phyloP scores from a whole-genome alignment of 2,113 vertebrate genomes.

The Neodontobutis hainanensis region DNA sequence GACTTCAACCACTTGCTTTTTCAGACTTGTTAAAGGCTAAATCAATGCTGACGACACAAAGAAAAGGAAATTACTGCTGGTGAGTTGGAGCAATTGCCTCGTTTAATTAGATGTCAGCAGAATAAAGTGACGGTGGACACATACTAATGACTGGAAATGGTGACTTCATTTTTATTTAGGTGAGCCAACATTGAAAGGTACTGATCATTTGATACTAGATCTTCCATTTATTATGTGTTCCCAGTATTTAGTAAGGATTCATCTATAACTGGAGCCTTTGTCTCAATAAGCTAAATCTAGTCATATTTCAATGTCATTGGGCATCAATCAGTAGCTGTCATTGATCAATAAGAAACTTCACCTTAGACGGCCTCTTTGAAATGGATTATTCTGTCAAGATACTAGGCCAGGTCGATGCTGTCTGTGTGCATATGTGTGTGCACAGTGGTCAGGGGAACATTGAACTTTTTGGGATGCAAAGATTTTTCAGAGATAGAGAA shows the following conservation, averaged over 20 bases:
- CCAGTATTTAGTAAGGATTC: not conserved
- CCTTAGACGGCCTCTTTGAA: constrained; percentile 52
- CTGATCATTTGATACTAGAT: not conserved
- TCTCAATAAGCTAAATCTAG: constrained; percentile 50
- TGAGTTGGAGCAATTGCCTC: not conserved
- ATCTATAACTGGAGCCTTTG: constrained; percentile 23
- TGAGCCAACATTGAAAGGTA: not conserved
- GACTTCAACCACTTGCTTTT: constrained; percentile 27
- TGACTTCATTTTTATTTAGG: not conserved
- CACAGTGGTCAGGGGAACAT: constrained; percentile 6
- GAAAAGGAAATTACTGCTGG: not conserved
- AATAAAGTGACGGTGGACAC: not conserved
- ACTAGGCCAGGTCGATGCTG: constrained; percentile 12
- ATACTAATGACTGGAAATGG: not conserved
- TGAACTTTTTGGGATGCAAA: constrained; percentile 16
- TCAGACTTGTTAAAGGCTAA: constrained; percentile 10
- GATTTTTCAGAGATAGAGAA: constrained; percentile 17
- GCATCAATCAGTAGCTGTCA: constrained; percentile 42
- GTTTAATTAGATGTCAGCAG: not conserved
- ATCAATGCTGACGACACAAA: not conserved
- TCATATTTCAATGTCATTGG: constrained; percentile 38
- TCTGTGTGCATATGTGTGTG: constrained; percentile 11
- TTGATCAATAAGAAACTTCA: constrained; percentile 43
- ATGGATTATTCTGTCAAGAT: constrained; percentile 44
- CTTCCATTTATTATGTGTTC: not conserved